A percentile compares a stretch with the other conserved stretches of the same genome.
phyloP scores from a whole-genome alignment of 2,888 invertebrate genomes.

The Mythimna ferrago region DNA sequence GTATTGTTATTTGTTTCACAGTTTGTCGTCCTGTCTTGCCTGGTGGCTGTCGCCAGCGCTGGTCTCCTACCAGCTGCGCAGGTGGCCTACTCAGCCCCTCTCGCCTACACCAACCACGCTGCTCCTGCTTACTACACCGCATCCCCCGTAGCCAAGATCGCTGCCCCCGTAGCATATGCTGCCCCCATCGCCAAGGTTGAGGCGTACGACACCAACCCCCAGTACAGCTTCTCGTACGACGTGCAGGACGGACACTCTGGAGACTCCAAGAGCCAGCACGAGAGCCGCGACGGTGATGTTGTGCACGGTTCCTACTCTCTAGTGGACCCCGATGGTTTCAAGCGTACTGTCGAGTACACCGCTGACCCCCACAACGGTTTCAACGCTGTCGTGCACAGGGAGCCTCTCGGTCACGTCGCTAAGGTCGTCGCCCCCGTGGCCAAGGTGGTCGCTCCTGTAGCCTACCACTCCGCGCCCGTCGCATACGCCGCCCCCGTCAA shows the following conservation, averaged over 20 bases:
- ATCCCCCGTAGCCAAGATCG: constrained; percentile 68
- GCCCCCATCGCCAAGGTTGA: constrained; percentile 73
- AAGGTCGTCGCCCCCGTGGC: constrained; percentile 69
- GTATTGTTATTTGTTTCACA: constrained; percentile 60
- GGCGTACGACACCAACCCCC: constrained; percentile 75
- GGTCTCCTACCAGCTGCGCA: constrained; percentile 73
- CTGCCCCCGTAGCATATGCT: constrained; percentile 75
- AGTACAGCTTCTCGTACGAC: constrained; percentile 86
- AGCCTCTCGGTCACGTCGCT: constrained; percentile 78
- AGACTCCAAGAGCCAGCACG: constrained; percentile 87
- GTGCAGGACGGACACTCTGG: constrained; percentile 88
- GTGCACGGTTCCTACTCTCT: constrained; percentile 89
- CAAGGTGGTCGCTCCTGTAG: constrained; percentile 58
- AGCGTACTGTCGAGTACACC: constrained; percentile 88
- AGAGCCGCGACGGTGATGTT: constrained; percentile 87
- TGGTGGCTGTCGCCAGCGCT: constrained; percentile 75
- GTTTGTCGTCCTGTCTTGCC: constrained; percentile 76
- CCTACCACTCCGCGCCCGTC: constrained; percentile 44
- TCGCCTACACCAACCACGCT: constrained; percentile 70
- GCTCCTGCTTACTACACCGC: constrained; percentile 73
- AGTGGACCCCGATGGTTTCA: constrained; percentile 86
- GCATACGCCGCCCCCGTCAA: constrained; percentile 58
- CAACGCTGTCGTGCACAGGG: constrained; percentile 88
- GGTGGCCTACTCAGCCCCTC: constrained; percentile 69
- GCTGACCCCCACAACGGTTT: constrained; percentile 88